phyloP scores from a whole-genome alignment of 2,113 vertebrate species.

The Aleadryas rufinucha region DNA sequence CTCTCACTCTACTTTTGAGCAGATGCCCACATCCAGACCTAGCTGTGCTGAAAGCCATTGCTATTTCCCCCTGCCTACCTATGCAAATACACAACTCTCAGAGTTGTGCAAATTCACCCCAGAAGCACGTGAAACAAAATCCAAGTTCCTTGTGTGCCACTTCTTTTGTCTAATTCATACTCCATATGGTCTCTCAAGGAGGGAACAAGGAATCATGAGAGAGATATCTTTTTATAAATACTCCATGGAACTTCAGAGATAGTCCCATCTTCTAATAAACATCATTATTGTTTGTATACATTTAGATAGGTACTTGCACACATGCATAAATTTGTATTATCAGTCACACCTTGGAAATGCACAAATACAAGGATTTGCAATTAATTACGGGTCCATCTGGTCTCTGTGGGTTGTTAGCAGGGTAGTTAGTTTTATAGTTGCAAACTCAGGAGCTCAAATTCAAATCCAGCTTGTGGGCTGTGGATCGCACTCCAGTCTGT shows the following conservation, averaged over 20 bases:
- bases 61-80: not conserved
- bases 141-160: not conserved
- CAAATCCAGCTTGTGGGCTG: not conserved
- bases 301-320: not conserved
- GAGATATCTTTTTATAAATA: not conserved
- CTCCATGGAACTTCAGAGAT: not conserved
- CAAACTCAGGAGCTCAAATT: not conserved
- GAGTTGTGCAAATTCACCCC: not conserved
- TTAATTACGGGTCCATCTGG: conserved; percentile 38
- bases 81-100: not conserved
- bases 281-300: not conserved
- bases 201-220: not conserved
- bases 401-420: conserved; percentile 31
- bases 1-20: not conserved
- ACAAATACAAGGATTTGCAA: not conserved
- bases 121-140: not conserved
- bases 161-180: not conserved
- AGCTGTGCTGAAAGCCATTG: not conserved
- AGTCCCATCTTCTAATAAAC: not conserved
- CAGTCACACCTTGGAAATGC: not conserved
- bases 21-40: not conserved
- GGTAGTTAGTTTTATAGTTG: not conserved
- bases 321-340: not conserved
- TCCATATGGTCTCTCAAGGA: not conserved
- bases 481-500: not conserved